phyloP scores from a whole-genome alignment of 1,140 invertebrate species.

The Yoshiicerus persimilis region DNA sequence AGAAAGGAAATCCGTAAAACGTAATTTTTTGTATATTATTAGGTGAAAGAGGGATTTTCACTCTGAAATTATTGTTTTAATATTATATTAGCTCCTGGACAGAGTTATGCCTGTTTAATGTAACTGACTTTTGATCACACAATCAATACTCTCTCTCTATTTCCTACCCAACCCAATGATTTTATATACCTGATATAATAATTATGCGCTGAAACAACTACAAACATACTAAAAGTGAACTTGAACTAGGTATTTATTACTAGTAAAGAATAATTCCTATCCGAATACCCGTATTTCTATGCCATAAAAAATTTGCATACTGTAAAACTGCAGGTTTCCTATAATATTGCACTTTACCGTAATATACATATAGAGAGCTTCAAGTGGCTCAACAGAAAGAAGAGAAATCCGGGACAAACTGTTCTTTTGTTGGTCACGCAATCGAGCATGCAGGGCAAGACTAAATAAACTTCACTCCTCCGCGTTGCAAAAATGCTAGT shows the following conservation, averaged over 20 bases:
- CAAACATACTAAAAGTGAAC: background rate
- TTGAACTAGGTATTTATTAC: background rate
- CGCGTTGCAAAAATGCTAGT: background rate
- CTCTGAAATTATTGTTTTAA: background rate
- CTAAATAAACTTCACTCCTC: background rate
- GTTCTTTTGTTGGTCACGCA: background rate
- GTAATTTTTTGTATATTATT: background rate
- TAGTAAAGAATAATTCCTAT: no score
- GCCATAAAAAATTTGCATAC: no score
- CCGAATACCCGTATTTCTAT: no score
- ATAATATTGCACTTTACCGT: background rate
- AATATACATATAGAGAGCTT: background rate
- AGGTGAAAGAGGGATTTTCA: background rate
- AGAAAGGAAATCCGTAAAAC: background rate
- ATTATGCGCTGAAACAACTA: background rate
- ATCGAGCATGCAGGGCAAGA: background rate
- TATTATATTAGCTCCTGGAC: background rate
- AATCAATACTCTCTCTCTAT: background rate
- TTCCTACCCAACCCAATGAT: background rate
- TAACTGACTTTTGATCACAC: no score
- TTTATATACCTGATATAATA: background rate
- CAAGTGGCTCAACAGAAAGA: background rate
- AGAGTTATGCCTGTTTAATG: background rate
- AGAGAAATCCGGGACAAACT: background rate
- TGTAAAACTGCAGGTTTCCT: no score